These are phyloP conservation scores for Stenichneumon culpator DNA, from an alignment of 2,888 invertebrate genomes.

Conservation along the genomic window DNA sequence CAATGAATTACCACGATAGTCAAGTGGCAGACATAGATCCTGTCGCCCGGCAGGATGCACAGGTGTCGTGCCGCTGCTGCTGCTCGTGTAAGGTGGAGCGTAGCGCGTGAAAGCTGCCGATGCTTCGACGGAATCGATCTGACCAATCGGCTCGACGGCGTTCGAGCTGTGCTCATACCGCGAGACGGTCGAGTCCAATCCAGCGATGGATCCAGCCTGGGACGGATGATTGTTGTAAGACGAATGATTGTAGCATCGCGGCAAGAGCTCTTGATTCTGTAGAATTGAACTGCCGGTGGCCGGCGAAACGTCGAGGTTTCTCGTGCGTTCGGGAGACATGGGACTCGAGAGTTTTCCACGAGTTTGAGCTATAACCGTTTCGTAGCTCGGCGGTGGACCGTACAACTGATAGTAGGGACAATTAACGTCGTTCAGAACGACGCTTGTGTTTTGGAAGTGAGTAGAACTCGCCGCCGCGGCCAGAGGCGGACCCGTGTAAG, in stretches of 20 bases:
- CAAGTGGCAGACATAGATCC: constrained; percentile 52
- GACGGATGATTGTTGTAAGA: constrained; percentile 69
- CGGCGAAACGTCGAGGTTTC: constrained; percentile 48
- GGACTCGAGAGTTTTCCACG: constrained; percentile 80
- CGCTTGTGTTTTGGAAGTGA: constrained; percentile 82
- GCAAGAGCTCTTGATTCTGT: constrained; percentile 69
- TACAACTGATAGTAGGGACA: constrained; percentile 85
- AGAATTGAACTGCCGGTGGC: constrained; percentile 61
- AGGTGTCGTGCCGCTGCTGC: constrained; percentile 48
- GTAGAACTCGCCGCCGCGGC: constrained; percentile 79
- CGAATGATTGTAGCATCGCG: constrained; percentile 76
- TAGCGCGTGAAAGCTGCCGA: constrained; percentile 56
- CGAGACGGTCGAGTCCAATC: constrained; percentile 62
- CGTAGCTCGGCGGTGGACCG: constrained; percentile 86
- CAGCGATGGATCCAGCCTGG: constrained; percentile 51
- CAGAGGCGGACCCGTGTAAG: constrained; percentile 73
- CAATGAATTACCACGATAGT: constrained; percentile 58
- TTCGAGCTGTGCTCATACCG: constrained; percentile 70
- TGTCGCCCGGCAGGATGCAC: constrained; percentile 55
- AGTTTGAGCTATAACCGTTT: constrained; percentile 84
- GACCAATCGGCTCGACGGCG: constrained; percentile 55
- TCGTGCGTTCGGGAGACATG: constrained; percentile 77
- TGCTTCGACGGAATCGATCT: constrained; percentile 49
- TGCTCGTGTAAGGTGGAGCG: constrained; percentile 45
- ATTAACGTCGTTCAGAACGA: constrained; percentile 82